Base-by-base conservation (phyloP, 2,797 vertebrate species). In the Hozukius guyotensis region DNA sequence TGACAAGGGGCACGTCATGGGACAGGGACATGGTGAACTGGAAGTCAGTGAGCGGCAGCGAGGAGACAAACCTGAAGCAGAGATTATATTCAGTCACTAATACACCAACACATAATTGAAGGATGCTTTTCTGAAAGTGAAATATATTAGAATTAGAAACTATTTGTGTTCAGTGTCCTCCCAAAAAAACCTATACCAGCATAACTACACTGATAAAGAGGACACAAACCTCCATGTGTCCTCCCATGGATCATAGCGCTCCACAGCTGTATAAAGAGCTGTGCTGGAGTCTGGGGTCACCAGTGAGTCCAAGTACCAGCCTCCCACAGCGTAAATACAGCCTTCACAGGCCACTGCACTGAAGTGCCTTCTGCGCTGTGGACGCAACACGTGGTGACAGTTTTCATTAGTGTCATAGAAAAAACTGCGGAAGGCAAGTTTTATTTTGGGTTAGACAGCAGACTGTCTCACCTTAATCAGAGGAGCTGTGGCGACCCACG, bases 231-330 rank as follows among this genome's bases (percentile, higher is more conserved):
- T 88, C 96, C 96, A 96, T 6, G 83, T 64, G 85, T 96, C 95
- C 0, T 85, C 77, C 95, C 95, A 96, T 11, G 96, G 96, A 85
- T 96, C 92, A 52, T 96, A 97, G 77, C 93, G 18, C 80, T 97
- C 96, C 25, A 96, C 95, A 8, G 96, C 95, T 12, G 94, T 92
- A 71, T 96, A 96, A 32, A 97, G 87, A 69, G 92, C 81, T 5
- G 96, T 96, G 90, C 84, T 87, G 75, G 93, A 95, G 89, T 96
- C 96, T 0, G 95, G 96, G 9, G 90, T 89, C 81, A 96, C 91
- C 42, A 96, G 90, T 3, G 94, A 95, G 63, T 96, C 96, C 81
- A 96, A 90, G 69, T 96, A 96, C 96, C 96, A 97, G 82, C 96
- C 96, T 2, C 96, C 96, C 10, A 96, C 74, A 2, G 96, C 96